Conservation (phyloP, 2,888 invertebrate species). For the Parnassius apollo region DNA sequence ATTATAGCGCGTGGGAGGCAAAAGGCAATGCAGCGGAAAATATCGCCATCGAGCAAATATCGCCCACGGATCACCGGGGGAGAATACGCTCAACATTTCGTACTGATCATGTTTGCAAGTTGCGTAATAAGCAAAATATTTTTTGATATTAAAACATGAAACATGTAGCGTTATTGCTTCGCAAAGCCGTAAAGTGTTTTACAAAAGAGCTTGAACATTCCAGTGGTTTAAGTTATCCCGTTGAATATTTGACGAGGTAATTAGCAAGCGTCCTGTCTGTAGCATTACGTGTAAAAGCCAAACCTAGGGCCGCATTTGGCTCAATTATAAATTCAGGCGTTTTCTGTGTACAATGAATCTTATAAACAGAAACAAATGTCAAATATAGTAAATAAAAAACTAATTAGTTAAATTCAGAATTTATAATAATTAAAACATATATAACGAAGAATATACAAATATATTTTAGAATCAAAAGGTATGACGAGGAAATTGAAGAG, state of each 20-base stretch:
- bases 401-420: no score
- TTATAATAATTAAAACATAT: no score
- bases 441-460: no score
- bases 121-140: no score
- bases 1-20: constrained; percentile 1
- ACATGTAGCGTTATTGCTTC: background rate
- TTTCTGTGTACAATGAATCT: background rate
- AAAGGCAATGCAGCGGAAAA: constrained; percentile 2
- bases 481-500: no score
- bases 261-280: constrained; percentile 19
- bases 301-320: constrained; percentile 16
- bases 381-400: no score
- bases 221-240: constrained; percentile 6
- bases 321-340: background rate
- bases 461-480: no score
- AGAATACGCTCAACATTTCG: no score
- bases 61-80: background rate
- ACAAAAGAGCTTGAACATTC: constrained; percentile 1
- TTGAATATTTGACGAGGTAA: constrained; percentile 21
- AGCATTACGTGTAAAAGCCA: constrained; percentile 11
- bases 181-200: background rate
- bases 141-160: no score
- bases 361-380: no score
- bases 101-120: no score
- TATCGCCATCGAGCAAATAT: background rate